phyloP scores from a whole-genome alignment of 1,140 invertebrate genomes.

The Micrasema longulum region DNA sequence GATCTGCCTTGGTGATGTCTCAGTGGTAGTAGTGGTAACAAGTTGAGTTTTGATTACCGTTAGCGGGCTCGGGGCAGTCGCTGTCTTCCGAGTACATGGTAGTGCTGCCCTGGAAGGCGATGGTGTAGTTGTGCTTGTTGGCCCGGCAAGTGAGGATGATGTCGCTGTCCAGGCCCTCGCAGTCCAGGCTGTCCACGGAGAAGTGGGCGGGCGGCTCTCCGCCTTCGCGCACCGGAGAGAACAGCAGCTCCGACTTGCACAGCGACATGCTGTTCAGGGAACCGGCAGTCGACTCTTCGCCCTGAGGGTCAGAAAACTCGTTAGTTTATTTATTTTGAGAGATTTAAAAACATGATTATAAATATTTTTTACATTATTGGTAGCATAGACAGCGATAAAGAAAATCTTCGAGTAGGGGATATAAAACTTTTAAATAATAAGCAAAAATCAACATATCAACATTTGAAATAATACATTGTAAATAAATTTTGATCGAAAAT shows the following conservation, averaged over 20 bases:
- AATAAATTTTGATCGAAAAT: too few species aligned
- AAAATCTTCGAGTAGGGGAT: background rate
- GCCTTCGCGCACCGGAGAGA: constrained; percentile 90
- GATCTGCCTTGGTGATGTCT: too few species aligned
- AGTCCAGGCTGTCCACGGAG: constrained; percentile 91
- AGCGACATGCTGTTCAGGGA: constrained; percentile 85
- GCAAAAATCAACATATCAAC: too few species aligned
- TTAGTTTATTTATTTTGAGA: too few species aligned
- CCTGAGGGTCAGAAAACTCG: too few species aligned
- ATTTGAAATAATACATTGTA: too few species aligned
- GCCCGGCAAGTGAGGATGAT: constrained; percentile 90
- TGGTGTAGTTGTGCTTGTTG: constrained; percentile 95
- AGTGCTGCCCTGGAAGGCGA: constrained; percentile 91
- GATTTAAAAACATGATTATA: too few species aligned
- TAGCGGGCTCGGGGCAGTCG: constrained; percentile 57
- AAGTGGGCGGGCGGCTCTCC: constrained; percentile 79
- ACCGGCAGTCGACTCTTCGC: constrained; percentile 79
- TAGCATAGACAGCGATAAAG: background rate
- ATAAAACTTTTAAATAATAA: background rate
- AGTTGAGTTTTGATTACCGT: constrained; percentile 46
- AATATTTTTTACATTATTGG: background rate
- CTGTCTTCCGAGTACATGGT: constrained; percentile 89
- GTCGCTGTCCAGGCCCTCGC: constrained; percentile 82
- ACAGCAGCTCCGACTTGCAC: constrained; percentile 89
- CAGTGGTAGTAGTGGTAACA: too few species aligned